Evolutionary conservation across 1,140 invertebrate species (phyloP).

Genomic region (Sarcophaga bullata): DNA sequence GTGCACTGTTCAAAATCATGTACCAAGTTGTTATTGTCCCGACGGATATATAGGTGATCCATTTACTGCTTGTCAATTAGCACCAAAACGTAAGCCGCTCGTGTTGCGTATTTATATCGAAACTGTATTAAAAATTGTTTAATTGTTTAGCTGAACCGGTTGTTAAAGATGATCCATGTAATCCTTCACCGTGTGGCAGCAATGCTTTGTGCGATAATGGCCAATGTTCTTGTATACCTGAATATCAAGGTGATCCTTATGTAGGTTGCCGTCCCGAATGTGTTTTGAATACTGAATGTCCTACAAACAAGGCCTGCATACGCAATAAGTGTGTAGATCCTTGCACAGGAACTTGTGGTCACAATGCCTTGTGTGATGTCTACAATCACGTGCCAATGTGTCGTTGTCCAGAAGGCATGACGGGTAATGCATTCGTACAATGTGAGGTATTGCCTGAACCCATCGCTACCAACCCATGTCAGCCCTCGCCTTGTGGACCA

Average conservation of each 20-base stretch:
- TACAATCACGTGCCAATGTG: constrained; percentile 76
- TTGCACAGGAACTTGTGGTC: constrained; percentile 75
- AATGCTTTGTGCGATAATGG: constrained; percentile 74
- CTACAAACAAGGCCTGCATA: constrained; percentile 71
- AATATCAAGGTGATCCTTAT: constrained; percentile 71
- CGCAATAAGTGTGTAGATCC: constrained; percentile 74
- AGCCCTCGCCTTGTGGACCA: constrained; percentile 72
- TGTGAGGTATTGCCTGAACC: constrained; percentile 58
- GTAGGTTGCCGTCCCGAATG: constrained; percentile 61
- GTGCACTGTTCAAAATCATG: constrained; percentile 74
- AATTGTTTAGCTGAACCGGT: constrained; percentile 64
- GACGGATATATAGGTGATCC: constrained; percentile 78
- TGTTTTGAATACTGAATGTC: constrained; percentile 67
- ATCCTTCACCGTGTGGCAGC: constrained; percentile 77
- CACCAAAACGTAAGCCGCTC: constrained; percentile 63
- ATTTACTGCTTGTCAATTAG: constrained; percentile 58
- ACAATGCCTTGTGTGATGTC: constrained; percentile 74
- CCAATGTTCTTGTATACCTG: constrained; percentile 68
- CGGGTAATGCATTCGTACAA: constrained; percentile 61
- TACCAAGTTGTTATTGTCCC: constrained; percentile 74
- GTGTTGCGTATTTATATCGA: constrained; percentile 52
- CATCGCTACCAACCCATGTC: constrained; percentile 70
- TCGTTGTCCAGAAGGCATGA: constrained; percentile 70
- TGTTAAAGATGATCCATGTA: constrained; percentile 67
- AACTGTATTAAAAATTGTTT: constrained; percentile 47